Percentiles rank a stretch among this genome's conserved stretches.
These are phyloP conservation scores for Tetropium fuscum DNA, from an alignment of 2,888 invertebrate species.

Conservation along the genomic window DNA sequence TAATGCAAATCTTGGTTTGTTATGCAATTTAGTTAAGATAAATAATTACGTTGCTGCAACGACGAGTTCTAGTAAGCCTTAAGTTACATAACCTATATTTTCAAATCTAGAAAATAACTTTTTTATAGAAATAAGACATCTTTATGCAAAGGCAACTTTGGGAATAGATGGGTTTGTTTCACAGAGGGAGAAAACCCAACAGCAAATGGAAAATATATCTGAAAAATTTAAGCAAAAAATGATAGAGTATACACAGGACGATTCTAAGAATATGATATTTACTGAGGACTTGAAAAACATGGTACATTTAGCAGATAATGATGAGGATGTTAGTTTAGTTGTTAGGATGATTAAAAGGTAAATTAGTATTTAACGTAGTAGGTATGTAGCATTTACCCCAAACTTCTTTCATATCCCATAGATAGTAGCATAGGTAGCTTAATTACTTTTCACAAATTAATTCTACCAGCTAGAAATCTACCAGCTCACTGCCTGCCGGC, in stretches of 20 bases:
- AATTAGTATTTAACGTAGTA: background rate
- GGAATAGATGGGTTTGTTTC: conserved; percentile 74
- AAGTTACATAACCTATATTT: conserved; percentile 28
- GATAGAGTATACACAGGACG: conserved; percentile 71
- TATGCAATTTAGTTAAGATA: conserved; percentile 21
- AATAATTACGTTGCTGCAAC: conserved; percentile 23
- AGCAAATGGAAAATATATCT: conserved; percentile 72
- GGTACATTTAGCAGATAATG: conserved; percentile 76
- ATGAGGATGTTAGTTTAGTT: conserved; percentile 73
- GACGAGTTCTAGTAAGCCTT: conserved; percentile 31
- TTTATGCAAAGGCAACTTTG: conserved; percentile 72
- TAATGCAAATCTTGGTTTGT: conserved; percentile 16
- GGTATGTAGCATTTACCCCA: background rate
- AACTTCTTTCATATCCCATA: too few species aligned
- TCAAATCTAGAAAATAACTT: background rate
- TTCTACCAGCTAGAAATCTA: too few species aligned
- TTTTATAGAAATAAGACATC: conserved; percentile 56
- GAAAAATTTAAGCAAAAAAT: conserved; percentile 80
- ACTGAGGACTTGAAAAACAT: conserved; percentile 89
- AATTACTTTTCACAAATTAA: too few species aligned
- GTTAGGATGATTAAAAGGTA: conserved; percentile 78
- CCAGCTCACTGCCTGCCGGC: too few species aligned
- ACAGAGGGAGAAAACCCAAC: conserved; percentile 68
- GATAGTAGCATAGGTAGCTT: too few species aligned
- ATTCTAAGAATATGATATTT: conserved; percentile 77